phyloP scores from a whole-genome alignment of 2,888 invertebrate genomes.

The Dryobotodes eremita region DNA sequence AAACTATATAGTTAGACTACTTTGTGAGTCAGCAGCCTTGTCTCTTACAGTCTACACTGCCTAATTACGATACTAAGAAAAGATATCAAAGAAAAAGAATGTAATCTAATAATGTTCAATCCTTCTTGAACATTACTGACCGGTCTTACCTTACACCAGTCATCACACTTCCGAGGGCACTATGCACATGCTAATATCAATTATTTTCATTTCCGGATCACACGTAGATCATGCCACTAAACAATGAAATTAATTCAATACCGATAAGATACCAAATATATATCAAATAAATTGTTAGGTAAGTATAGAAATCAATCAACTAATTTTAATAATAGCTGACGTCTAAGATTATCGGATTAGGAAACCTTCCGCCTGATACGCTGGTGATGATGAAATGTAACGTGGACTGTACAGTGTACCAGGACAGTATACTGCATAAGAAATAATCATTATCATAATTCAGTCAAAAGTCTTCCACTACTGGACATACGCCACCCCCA shows the following conservation, averaged over 20 bases:
- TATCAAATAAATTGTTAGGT: constrained; percentile 20
- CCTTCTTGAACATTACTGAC: background rate
- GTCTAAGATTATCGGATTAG: background rate
- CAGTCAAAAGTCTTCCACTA: too few relatives aligned
- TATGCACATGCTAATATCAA: background rate
- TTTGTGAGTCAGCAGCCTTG: too few relatives aligned
- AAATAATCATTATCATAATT: too few relatives aligned
- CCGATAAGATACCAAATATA: constrained; percentile 29
- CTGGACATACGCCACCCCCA: too few relatives aligned
- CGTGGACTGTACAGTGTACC: too few relatives aligned
- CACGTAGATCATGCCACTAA: constrained; percentile 18
- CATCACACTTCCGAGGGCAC: background rate
- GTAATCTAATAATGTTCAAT: too few relatives aligned
- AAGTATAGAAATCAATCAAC: constrained; percentile 15
- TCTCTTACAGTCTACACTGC: too few relatives aligned
- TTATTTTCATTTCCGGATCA: constrained; percentile 37
- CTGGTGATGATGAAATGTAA: too few relatives aligned
- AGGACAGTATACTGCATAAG: too few relatives aligned
- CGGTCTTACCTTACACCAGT: background rate
- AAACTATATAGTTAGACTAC: too few relatives aligned
- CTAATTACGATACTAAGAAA: background rate
- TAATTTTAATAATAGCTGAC: background rate
- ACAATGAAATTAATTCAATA: constrained; percentile 9
- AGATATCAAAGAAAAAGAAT: background rate
- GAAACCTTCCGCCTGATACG: constrained; percentile 2